Conservation (phyloP, 2,113 vertebrate genomes). For the Cariama cristata region DNA sequence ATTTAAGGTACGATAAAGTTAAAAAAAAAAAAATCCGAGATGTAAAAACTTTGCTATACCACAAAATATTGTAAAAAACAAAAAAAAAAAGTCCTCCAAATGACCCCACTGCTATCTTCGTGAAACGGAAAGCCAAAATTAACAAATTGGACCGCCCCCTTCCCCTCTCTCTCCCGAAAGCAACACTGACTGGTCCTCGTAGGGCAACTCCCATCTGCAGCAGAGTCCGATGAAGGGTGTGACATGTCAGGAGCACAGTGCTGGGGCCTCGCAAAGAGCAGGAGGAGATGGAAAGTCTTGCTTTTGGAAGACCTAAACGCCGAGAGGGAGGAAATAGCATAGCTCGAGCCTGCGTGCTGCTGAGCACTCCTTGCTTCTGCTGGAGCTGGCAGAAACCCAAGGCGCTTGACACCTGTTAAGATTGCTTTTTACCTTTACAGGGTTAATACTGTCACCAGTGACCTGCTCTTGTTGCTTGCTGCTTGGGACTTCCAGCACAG, state of each 20-base stretch:
- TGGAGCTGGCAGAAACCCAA: neutral
- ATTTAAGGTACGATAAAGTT: neutral
- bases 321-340: neutral
- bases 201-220: constrained; percentile 11
- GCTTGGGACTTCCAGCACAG: constrained; percentile 41
- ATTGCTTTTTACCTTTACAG: neutral
- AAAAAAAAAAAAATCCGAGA: neutral
- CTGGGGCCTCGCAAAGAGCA: neutral
- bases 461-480: neutral
- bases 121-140: neutral
- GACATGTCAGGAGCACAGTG: neutral
- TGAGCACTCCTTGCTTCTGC: neutral
- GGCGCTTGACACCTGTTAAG: neutral
- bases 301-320: neutral
- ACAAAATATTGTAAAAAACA: constrained; percentile 75
- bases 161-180: neutral
- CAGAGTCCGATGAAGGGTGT: neutral
- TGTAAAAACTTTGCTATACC: constrained; percentile 68
- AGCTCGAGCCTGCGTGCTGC: neutral
- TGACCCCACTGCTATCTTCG: neutral
- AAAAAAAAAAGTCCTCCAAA: neutral
- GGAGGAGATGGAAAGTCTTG: neutral
- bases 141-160: neutral
- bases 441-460: neutral
- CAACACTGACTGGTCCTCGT: neutral